phyloP scores from a whole-genome alignment of 2,113 vertebrate genomes.

The Zosterops borbonicus region DNA sequence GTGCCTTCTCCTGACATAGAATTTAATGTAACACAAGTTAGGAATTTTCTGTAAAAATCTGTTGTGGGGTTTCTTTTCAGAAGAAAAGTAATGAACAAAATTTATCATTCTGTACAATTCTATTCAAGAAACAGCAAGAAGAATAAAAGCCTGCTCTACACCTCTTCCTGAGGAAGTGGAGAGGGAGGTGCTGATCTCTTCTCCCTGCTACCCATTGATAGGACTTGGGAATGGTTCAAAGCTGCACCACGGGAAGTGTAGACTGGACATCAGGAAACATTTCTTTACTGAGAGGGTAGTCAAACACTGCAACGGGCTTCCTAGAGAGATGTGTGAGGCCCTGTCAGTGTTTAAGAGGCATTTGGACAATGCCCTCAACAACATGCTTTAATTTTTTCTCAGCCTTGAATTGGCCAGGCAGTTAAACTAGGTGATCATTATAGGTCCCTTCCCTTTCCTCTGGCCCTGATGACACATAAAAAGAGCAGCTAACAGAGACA shows the following conservation, averaged over 20 bases:
- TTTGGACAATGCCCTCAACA: not conserved
- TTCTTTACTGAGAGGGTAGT: not conserved
- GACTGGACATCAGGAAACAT: not conserved
- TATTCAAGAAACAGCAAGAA: not conserved
- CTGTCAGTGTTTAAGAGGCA: not conserved
- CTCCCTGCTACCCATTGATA: not conserved
- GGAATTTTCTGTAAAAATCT: not conserved
- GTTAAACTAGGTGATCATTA: not conserved
- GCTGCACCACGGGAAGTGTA: fast-evolving
- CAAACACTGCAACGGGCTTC: not conserved
- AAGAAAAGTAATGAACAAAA: not conserved
- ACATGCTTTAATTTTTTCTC: not conserved
- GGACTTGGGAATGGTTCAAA: not conserved
- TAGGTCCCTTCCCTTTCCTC: not conserved
- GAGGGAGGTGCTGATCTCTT: not conserved
- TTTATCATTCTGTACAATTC: not conserved
- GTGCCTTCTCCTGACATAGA: not conserved
- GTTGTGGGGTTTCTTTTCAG: not conserved
- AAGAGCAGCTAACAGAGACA: not conserved
- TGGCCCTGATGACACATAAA: not conserved
- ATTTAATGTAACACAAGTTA: not conserved
- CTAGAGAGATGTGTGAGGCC: not conserved
- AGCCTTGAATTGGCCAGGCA: not conserved
- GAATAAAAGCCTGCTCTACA: not conserved
- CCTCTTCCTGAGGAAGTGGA: not conserved